Evolutionary conservation across 2,797 vertebrate genomes (phyloP).

Genomic region (Hydrophis major): DNA sequence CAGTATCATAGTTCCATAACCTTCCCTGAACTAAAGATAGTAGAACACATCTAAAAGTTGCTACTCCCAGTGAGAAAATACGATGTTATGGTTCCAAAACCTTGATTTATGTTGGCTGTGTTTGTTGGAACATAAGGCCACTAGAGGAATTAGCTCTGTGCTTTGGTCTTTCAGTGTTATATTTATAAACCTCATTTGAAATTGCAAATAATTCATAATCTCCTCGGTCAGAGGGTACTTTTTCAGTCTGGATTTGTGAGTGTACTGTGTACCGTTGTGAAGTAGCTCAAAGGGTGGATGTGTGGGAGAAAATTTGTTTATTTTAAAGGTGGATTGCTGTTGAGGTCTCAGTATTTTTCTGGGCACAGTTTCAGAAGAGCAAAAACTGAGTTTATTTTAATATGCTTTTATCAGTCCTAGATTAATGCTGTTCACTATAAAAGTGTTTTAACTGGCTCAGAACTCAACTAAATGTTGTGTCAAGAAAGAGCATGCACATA

Average conservation of each 20-base stretch:
- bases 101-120: conserved; percentile 1
- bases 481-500: not conserved
- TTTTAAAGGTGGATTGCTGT: not conserved
- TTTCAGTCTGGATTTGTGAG: conserved; percentile 25
- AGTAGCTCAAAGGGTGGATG: not conserved
- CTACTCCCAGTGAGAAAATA: not conserved
- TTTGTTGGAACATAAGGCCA: not conserved
- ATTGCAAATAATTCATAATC: conserved; percentile 47
- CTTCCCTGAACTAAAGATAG: not conserved
- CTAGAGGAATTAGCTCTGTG: not conserved
- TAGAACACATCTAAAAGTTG: not conserved
- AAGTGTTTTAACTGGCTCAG: not conserved
- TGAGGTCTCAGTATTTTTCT: not conserved
- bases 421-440: accelerated
- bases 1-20: not conserved
- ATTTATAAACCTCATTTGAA: conserved; percentile 53
- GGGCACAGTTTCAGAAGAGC: not conserved
- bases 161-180: conserved; percentile 12
- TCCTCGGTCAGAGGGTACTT: conserved; percentile 17
- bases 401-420: not conserved
- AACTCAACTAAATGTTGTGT: not conserved
- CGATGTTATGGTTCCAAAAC: not conserved
- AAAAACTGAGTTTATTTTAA: not conserved
- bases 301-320: not conserved
- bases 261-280: not conserved